A percentile compares a stretch with the other conserved stretches of the same genome.
phyloP scores from a whole-genome alignment of 2,113 vertebrate genomes.

The Cinclus cinclus region DNA sequence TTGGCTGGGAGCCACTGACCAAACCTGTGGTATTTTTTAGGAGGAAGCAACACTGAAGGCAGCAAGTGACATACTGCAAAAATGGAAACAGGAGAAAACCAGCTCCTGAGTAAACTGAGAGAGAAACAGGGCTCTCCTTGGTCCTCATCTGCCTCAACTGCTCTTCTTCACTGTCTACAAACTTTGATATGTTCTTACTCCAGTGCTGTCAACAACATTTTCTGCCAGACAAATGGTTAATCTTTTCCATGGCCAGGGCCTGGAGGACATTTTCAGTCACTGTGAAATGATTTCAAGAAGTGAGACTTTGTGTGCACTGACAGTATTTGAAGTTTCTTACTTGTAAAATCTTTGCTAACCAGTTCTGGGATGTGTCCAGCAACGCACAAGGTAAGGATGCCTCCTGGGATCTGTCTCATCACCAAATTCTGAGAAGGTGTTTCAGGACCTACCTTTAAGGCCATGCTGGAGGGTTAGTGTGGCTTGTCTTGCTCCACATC shows the following conservation, averaged over 20 bases:
- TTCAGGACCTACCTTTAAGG: not conserved
- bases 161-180: not conserved
- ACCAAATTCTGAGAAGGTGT: not conserved
- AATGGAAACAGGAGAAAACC: constrained; percentile 75
- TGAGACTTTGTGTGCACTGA: rapidly evolving
- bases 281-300: not conserved
- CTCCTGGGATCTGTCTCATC: not conserved
- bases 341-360: not conserved
- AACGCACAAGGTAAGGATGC: not conserved
- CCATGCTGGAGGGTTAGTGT: rapidly evolving
- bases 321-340: not conserved
- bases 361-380: not conserved
- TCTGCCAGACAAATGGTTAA: not conserved
- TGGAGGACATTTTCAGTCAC: not conserved
- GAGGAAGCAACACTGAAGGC: constrained; percentile 88
- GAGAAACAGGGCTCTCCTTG: not conserved
- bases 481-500: not conserved
- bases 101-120: not conserved
- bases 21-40: constrained; percentile 62
- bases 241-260: not conserved
- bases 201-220: not conserved
- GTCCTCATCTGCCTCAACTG: rapidly evolving
- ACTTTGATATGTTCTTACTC: not conserved
- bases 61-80: constrained; percentile 81
- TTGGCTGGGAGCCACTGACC: not conserved